Evolutionary conservation across 2,888 invertebrate genomes (phyloP), one percentile per base, ranked within the genome.

Genomic region (Syrphus vitripennis): DNA sequence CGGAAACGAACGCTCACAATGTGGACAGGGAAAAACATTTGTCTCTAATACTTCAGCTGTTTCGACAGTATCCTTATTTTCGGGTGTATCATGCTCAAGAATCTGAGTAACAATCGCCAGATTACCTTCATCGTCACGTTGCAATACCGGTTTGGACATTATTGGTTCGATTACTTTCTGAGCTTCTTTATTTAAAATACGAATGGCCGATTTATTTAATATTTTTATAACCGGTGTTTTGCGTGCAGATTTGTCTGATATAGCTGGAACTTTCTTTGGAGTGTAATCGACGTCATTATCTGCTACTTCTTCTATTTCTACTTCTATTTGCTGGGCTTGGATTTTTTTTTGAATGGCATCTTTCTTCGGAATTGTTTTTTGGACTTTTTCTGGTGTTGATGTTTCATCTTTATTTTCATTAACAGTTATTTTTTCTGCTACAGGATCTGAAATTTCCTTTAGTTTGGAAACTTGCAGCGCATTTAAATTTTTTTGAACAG

Each of bases 1-100:
- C 0, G 96, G 95, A 89, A 96, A 96, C 0, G 95, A 94, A 55
- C 95, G 94, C 42, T 96, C 95, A 89, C 96, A 96, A 81, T 95
- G 93, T 14, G 94, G 93, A 89, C 96, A 96, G 0, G 96, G 93
- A 89, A 94, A 95, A 0, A 95, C 94, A 79, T 94, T 93, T 1
- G 95, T 94, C 84, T 93, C 93, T 1, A 95, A 93, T 9, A 93
- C 93, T 24, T 90, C 92, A 0, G 93, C 89, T 87, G 88, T 89
- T 50, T 89, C 90, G 0, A 89, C 61, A 0, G 89, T 88, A 71
- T 91, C 90, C 1, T 87, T 21, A 0, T 29, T 9, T 4, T 81
- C 65, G 2, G 75, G 14, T 9, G 86, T 82, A 40, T 88, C 89
- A 3, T 88, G 89, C 40, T 92, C 91, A 2, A 93, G 87, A n/a